Conservation (phyloP, 2,113 vertebrate genomes). For the Anhinga rufa region DNA sequence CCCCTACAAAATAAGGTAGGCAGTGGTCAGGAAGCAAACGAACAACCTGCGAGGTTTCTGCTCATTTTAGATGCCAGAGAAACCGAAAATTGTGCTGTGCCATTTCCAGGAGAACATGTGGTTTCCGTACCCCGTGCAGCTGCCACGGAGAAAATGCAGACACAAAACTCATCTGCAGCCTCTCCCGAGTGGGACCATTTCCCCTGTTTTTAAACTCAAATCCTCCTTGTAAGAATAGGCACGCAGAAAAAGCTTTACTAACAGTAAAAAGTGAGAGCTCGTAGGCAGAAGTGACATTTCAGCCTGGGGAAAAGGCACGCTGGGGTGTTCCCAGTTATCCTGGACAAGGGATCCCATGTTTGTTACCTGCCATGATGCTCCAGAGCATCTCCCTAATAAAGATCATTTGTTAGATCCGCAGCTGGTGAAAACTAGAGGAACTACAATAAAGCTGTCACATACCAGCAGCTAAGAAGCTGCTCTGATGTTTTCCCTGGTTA, state of each 20-base stretch:
- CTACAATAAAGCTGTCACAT: not conserved
- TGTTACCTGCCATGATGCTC: not conserved
- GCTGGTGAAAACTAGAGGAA: not conserved
- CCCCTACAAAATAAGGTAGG: not conserved
- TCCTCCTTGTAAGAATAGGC: not conserved
- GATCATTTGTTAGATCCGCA: not conserved
- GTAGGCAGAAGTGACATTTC: not conserved
- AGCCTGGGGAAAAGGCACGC: not conserved
- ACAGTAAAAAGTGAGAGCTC: not conserved
- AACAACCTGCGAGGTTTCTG: not conserved
- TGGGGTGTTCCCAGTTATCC: not conserved
- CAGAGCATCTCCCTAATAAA: not conserved
- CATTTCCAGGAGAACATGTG: not conserved
- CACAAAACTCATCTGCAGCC: not conserved
- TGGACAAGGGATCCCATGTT: not conserved
- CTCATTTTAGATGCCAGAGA: not conserved
- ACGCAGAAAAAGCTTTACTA: not conserved
- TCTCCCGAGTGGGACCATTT: not conserved
- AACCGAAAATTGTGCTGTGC: not conserved
- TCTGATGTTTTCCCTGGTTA: not conserved
- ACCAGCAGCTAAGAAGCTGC: not conserved
- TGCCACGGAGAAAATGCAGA: not conserved
- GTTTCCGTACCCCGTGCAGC: not conserved
- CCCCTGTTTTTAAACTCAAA: not conserved
- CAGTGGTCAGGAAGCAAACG: not conserved